Base-by-base conservation (phyloP, 2,113 vertebrate species). In the Thalassoma bifasciatum region DNA sequence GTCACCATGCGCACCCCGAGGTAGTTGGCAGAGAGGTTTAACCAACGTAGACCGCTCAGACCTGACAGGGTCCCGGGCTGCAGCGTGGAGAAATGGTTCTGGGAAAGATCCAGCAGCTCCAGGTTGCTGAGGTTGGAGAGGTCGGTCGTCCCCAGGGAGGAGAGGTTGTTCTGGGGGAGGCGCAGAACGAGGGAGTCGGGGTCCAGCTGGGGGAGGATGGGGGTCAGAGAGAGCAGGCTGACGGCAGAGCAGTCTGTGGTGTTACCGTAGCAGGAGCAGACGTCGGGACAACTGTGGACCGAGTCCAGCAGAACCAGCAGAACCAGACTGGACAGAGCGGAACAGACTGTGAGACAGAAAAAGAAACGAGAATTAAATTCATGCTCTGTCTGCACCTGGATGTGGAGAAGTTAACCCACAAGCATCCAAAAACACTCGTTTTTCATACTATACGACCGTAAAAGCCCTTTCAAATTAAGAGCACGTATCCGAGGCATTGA, bases 1-100 rank as follows among this genome's bases (percentile, higher is more conserved):
- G 44, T 91, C 77, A 13, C 86, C 37, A 5, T 92, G 91, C 13
- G 72, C 21, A 94, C 90, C 58, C 95, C 95, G 66, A 99, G 92
- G 90, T 94, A 94, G 91, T 99, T 99, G 75, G 95, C 92, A 59
- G 97, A 99, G 72, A 99, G 93, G 70, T 99, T 98, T 83, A 99
- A 86, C 77, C 94, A 94, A 74, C 94, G 94, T 2, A 99, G 86
- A 47, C 92, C 85, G 34, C 92, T 93, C 26, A 98, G 86, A 30
- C 95, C 93, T 38, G 93, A 91, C 63, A 99, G 98, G 11, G 93
- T 92, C 24, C 94, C 88, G 23, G 93, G 89, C 0, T 93, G 94
- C 60, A 98, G 88, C 50, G 68, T 81, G 64, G 93, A 95, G 61
- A 99, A 93, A 74, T 93, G 93, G 86, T 99, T 99, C 90, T 91